A percentile compares a stretch with the other conserved stretches of the same genome.
Conservation (phyloP, 2,797 vertebrate species). For the Carcharodon carcharias region DNA sequence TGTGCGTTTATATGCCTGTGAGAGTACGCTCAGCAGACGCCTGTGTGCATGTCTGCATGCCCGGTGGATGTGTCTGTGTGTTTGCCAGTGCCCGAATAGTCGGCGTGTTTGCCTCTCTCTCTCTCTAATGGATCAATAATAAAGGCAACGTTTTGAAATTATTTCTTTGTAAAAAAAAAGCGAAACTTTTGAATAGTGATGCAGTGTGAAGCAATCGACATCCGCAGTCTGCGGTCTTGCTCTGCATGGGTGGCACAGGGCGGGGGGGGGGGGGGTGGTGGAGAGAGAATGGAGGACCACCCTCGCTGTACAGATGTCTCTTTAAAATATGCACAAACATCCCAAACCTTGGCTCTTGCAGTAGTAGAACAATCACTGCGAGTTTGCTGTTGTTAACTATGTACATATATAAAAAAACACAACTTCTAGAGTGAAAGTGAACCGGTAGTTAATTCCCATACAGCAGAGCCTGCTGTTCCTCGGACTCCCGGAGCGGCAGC, state of each 20-base stretch:
- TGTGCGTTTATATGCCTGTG: neutral
- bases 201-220: neutral
- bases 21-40: no score
- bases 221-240: neutral
- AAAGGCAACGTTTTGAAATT: neutral
- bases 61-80: neutral
- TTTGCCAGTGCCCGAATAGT: neutral
- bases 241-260: neutral
- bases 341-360: neutral
- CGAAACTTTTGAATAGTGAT: neutral
- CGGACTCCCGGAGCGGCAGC: neutral
- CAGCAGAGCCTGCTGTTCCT: neutral
- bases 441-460: neutral
- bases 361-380: conserved; percentile 1
- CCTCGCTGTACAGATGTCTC: neutral
- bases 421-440: conserved; percentile 10
- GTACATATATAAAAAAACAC: neutral
- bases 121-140: neutral
- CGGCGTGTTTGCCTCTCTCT: neutral
- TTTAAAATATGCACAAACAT: conserved; percentile 20
- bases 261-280: neutral
- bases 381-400: neutral
- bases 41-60: neutral
- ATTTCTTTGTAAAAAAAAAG: neutral
- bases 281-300: neutral